Base-by-base conservation (phyloP, 2,797 vertebrate genomes). In the Ptychadena robeensis region DNA sequence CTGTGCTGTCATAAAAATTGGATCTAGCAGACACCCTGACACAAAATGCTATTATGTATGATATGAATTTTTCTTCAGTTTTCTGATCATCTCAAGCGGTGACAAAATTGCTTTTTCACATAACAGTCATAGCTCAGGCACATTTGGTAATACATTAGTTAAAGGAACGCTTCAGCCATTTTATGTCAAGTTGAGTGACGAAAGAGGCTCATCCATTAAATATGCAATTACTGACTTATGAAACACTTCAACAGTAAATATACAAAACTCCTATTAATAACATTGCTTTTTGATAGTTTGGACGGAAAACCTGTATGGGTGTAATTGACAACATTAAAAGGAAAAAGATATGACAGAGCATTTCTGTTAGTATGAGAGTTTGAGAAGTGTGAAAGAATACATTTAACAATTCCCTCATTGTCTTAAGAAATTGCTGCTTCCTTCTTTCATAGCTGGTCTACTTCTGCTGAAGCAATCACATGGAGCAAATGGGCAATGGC, bases 81-180 rank as follows among this genome's bases (percentile, higher is more conserved):
- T 8, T n/a, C n/a, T 27, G 25, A 61, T 25, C 22, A 11, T 9
- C 57, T 61, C n/a, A 9, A 25, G 9, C 22, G 27, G 25, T n/a
- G n/a, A 61, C 57, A 61, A 61, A 61, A n/a, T 53, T 61, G 57
- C n/a, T 61, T 61, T n/a, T 61, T 61, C 25, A 61, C 27, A 61
- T 10, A 25, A 3, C 57, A 61, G 57, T 27, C 2, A 61, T 61
- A 27, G 10, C 57, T 61, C n/a, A 61, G 15, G 15, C 44, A 48
- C 15, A 4, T 48, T 48, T 48, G 44, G 44, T 18, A 48, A 48
- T 48, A 48, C 22, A 48, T 48, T 48, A 48, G 44, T 48, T 48
- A 48, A 48, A 48, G 15, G 2, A 48, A 48, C 7, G 15, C 44
- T 48, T 48, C 44, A 48, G 44, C 44, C 44, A 48, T 11, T 48